Percentiles rank a stretch among this genome's conserved stretches.
These are phyloP conservation scores for Brachystomella parvula DNA, from an alignment of 1,140 invertebrate species.

Conservation along the genomic window DNA sequence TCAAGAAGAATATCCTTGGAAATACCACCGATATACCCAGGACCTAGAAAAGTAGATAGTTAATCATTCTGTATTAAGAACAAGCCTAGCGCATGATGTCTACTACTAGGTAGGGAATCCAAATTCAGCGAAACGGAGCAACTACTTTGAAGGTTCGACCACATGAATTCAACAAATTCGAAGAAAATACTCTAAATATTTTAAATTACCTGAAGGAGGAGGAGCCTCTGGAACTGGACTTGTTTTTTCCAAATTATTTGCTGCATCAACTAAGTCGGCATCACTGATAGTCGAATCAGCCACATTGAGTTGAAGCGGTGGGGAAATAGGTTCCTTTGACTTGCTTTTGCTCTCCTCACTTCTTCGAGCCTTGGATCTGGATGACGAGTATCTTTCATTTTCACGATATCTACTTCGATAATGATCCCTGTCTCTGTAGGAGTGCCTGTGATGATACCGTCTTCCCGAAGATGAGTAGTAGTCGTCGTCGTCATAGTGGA, in stretches of 20 bases:
- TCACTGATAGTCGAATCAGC: slow-evolving; percentile 49
- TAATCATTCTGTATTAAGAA: too few species aligned
- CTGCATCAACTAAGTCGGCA: slow-evolving; percentile 41
- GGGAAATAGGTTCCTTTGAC: slow-evolving; percentile 26
- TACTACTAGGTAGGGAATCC: too few species aligned
- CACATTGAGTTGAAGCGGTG: slow-evolving; percentile 42
- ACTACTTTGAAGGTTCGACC: too few species aligned
- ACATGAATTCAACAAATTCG: too few species aligned
- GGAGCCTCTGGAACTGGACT: slow-evolving; percentile 18
- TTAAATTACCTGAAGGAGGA: too few species aligned
- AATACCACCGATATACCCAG: slow-evolving; percentile 17
- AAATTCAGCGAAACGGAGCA: too few species aligned
- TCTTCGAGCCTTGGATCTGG: background rate
- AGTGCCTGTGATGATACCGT: too few species aligned
- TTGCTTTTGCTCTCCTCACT: background rate
- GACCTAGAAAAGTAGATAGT: too few species aligned
- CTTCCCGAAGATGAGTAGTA: background rate
- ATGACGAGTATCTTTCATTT: background rate
- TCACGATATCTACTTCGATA: background rate
- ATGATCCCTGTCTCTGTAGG: too few species aligned
- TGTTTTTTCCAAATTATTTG: background rate
- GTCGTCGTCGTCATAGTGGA: background rate
- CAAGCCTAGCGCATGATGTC: too few species aligned
- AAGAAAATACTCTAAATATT: too few species aligned
- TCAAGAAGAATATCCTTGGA: slow-evolving; percentile 13